Evolutionary conservation across 2,888 invertebrate species (phyloP), one percentile per base, ranked within the genome.

Genomic region (Cryptophagus acutangulus): DNA sequence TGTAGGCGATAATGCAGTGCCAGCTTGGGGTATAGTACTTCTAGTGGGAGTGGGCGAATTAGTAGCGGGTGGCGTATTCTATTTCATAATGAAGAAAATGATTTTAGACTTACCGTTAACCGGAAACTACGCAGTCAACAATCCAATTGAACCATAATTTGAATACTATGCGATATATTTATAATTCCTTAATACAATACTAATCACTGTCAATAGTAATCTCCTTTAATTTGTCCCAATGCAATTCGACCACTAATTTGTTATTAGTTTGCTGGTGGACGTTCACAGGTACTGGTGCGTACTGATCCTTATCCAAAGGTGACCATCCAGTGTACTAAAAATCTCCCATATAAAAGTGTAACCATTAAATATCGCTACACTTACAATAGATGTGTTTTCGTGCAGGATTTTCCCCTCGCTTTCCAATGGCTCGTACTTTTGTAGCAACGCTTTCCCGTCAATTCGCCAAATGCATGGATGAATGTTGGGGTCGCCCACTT

Each of bases 1-100:
- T 66, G 58, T 49, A 87, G 86, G 69, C 66, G 79, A 81, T 35
- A 77, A 77, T 38, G 76, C 80, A 6, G 78, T 87, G 51, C 87
- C 88, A 45, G 85, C 85, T 1, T 88, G 87, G 87, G 81, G 83
- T 0, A 78, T 86, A 43, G 77, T 84, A 43, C 59, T 84, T 16
- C 67, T 87, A 53, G 71, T 83, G 12, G 86, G 81, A 14, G 64
- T 86, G 8, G 77, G 76, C 30, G 82, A 87, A 76, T 63, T 88
- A 18, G 43, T 81, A 2, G 56, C 81, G n/a, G 87, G 87, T 28
- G 86, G 75, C 1, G 71, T 81, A 4, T 61, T 87, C 0, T 88
- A 83, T 57, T 69, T 77, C 1, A 66, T 80, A 8, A 74, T 87
- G 75, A 78, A 82, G 51, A 86, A 82, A 65, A 58, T 80, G 2